These are phyloP conservation scores for Pollenia amentaria DNA, from an alignment of 2,888 invertebrate species.

Conservation along the genomic window DNA sequence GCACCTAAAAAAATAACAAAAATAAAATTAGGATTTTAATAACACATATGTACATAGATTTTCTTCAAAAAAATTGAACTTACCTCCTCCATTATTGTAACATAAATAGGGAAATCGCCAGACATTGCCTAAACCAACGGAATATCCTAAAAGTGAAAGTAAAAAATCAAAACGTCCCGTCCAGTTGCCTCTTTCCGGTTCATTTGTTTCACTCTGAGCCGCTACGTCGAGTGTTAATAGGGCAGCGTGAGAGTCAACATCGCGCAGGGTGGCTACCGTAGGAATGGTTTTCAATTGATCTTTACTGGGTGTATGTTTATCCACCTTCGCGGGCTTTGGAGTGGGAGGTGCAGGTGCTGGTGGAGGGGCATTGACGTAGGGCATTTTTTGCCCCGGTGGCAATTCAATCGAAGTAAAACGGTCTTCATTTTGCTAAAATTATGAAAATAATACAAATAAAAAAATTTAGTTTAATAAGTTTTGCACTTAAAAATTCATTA, in stretches of 20 bases:
- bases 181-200: slow-evolving; percentile 89
- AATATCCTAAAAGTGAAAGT: slow-evolving; percentile 89
- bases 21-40: not conserved
- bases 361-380: slow-evolving; percentile 67
- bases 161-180: slow-evolving; percentile 91
- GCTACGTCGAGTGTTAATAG: slow-evolving; percentile 79
- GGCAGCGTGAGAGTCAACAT: slow-evolving; percentile 82
- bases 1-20: slow-evolving; percentile 86
- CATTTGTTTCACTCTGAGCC: slow-evolving; percentile 68
- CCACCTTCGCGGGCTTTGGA: slow-evolving; percentile 66
- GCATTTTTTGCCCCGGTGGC: slow-evolving; percentile 75
- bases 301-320: slow-evolving; percentile 64
- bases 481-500: slow-evolving; percentile 8
- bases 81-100: slow-evolving; percentile 91
- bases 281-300: slow-evolving; percentile 55
- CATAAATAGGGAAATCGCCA: slow-evolving; percentile 91
- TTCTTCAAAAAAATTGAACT: slow-evolving; percentile 71
- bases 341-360: slow-evolving; percentile 72
- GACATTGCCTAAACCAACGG: slow-evolving; percentile 90
- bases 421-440: slow-evolving; percentile 80
- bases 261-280: slow-evolving; percentile 80
- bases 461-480: not conserved
- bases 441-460: not conserved
- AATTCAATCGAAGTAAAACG: slow-evolving; percentile 79
- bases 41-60: not conserved